Percentiles rank a stretch among this genome's conserved stretches.
These are phyloP conservation scores for Spatulosminthurus flaviceps DNA, from an alignment of 2,888 invertebrate species.

Conservation along the genomic window DNA sequence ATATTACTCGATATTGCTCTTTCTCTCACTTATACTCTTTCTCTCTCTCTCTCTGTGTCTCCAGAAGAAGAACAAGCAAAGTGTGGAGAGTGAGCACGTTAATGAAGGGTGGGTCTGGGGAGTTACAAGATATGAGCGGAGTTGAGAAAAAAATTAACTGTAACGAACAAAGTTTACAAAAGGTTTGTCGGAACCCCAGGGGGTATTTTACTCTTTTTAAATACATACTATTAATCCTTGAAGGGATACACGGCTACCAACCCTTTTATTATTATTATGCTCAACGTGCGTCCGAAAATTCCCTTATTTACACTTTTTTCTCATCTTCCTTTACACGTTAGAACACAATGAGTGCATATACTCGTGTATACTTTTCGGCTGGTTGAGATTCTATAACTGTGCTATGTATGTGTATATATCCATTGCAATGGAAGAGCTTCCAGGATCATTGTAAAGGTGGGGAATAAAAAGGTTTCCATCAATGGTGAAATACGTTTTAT, in stretches of 20 bases:
- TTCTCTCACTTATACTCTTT: background rate
- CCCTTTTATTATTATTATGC: slow-evolving; percentile 39
- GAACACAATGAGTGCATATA: no score
- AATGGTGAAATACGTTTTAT: no score
- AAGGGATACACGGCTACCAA: slow-evolving; percentile 19
- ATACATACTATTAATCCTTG: slow-evolving; percentile 47
- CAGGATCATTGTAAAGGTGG: no score
- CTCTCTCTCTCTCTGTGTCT: no score
- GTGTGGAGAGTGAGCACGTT: background rate
- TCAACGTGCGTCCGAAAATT: background rate
- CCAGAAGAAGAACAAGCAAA: background rate
- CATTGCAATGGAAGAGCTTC: no score
- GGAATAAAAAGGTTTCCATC: no score
- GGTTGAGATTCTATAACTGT: no score
- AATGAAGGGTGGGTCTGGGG: background rate
- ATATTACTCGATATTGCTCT: background rate
- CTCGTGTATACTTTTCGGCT: no score
- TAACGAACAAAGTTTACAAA: slow-evolving; percentile 41
- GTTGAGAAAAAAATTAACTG: slow-evolving; percentile 36
- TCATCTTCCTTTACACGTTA: background rate
- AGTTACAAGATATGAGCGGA: background rate
- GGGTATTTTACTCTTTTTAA: slow-evolving; percentile 46
- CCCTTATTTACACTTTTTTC: background rate
- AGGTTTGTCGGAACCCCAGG: slow-evolving; percentile 44
- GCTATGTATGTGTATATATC: no score